These are phyloP conservation scores for Hemicentrotus pulcherrimus DNA, from an alignment of 35 echinoderm and acorn worm species.

Conservation along the genomic window DNA sequence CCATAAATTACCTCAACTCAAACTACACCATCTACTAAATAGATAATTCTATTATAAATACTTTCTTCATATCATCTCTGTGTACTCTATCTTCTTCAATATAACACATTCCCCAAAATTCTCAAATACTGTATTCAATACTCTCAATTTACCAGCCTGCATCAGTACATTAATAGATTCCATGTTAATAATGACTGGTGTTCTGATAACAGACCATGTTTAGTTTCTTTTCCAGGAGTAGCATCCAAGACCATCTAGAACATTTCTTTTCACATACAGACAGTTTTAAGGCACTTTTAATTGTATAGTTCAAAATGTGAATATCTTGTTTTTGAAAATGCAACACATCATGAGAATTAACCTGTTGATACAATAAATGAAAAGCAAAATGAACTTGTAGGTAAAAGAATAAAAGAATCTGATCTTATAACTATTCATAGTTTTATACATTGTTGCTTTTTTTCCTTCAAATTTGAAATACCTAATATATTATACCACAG, in stretches of 20 bases:
- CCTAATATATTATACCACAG: constrained; percentile 2
- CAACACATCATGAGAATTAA: background rate
- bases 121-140: background rate
- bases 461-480: background rate
- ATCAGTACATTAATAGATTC: background rate
- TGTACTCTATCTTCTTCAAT: background rate
- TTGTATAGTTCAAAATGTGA: background rate
- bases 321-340: background rate
- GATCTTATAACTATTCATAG: background rate
- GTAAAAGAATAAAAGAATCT: no score
- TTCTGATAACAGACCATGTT: background rate
- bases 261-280: background rate
- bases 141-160: background rate
- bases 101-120: background rate
- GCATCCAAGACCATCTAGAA: no score
- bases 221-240: background rate
- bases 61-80: background rate
- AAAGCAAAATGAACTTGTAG: background rate
- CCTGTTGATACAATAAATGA: background rate
- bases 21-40: background rate
- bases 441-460: background rate
- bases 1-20: background rate
- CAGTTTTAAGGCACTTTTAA: background rate
- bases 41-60: constrained; percentile 14
- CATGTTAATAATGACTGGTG: background rate